A percentile compares a stretch with the other conserved stretches of the same genome.
phyloP scores from a whole-genome alignment of 2,113 vertebrate species.

The Daphoenositta chrysoptera region DNA sequence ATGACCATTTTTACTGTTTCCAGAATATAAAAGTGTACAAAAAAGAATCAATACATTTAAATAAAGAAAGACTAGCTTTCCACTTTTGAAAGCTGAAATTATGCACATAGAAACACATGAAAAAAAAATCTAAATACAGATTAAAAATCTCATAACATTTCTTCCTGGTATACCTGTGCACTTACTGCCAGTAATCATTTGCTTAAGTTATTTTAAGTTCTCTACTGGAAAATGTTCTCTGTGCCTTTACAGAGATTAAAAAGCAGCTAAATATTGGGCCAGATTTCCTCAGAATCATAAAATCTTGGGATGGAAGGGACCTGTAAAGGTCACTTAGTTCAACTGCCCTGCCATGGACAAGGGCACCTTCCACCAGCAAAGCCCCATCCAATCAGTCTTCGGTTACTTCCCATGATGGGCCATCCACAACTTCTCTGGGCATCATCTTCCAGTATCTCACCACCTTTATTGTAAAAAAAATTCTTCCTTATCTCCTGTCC shows the following conservation, averaged over 20 bases:
- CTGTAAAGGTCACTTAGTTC: not conserved
- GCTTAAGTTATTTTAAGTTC: not conserved
- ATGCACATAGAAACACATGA: not conserved
- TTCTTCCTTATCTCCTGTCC: not conserved
- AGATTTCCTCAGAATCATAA: not conserved
- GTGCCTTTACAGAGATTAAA: not conserved
- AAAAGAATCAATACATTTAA: not conserved
- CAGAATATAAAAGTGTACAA: not conserved
- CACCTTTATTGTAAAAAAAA: rapidly evolving
- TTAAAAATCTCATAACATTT: not conserved
- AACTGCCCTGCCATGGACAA: rapidly evolving
- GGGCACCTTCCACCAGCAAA: not conserved
- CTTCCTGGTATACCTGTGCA: not conserved
- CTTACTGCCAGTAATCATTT: not conserved
- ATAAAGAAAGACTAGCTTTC: not conserved
- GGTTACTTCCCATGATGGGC: not conserved
- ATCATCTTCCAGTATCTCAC: not conserved
- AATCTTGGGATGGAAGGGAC: not conserved
- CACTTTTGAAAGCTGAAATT: not conserved
- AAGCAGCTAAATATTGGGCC: not conserved
- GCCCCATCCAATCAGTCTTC: rapidly evolving
- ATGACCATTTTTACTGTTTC: not conserved
- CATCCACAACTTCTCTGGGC: not conserved
- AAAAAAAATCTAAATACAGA: not conserved
- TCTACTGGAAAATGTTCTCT: not conserved